Evolutionary conservation across 2,888 invertebrate species (phyloP).

Genomic region (Parnassius mnemosyne): DNA sequence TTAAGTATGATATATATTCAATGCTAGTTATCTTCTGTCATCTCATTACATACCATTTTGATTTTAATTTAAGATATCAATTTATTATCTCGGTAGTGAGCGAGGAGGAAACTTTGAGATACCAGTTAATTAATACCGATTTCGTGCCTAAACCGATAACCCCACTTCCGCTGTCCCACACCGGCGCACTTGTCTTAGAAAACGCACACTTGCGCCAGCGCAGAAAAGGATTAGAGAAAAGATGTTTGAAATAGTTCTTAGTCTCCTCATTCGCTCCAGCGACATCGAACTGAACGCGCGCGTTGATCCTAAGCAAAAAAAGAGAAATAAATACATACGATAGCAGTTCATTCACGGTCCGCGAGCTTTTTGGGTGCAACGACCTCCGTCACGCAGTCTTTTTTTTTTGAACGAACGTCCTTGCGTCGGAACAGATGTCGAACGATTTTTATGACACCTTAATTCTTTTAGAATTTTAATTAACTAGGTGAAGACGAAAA

Average conservation of each 20-base stretch:
- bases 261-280: slow-evolving; percentile 72
- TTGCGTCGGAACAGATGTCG: slow-evolving; percentile 38
- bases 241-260: slow-evolving; percentile 77
- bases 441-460: slow-evolving; percentile 10
- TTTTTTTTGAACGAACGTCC: slow-evolving; percentile 56
- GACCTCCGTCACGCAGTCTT: slow-evolving; percentile 55
- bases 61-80: slow-evolving; percentile 13
- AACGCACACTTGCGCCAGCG: slow-evolving; percentile 59
- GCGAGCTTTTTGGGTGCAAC: slow-evolving; percentile 55
- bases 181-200: slow-evolving; percentile 47
- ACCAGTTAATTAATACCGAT: slow-evolving; percentile 42
- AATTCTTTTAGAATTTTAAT: slow-evolving; percentile 20
- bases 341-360: slow-evolving; percentile 65
- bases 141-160: slow-evolving; percentile 42
- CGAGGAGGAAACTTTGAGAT: slow-evolving; percentile 9
- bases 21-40: background rate
- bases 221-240: slow-evolving; percentile 76
- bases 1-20: background rate
- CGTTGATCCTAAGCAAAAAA: slow-evolving; percentile 39
- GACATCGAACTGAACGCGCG: slow-evolving; percentile 69
- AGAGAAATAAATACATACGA: slow-evolving; percentile 48
- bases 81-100: slow-evolving; percentile 3
- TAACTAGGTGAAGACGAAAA: slow-evolving; percentile 12
- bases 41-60: slow-evolving; percentile 1
- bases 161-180: slow-evolving; percentile 51